A percentile compares a stretch with the other conserved stretches of the same genome.
phyloP scores from a whole-genome alignment of 2,888 invertebrate species.

The Microplitis manilae region DNA sequence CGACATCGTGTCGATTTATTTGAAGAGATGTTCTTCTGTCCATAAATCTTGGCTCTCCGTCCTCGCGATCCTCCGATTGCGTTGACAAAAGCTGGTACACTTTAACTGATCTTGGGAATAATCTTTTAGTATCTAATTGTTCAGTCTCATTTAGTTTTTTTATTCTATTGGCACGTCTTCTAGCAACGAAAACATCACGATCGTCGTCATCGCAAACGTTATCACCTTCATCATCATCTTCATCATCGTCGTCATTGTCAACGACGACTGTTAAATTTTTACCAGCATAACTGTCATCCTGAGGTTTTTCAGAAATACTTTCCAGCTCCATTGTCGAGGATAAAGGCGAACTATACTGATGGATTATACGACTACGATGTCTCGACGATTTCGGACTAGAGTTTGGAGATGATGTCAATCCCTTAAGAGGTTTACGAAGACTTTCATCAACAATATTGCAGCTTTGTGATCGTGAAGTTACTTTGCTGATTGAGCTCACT shows the following conservation, averaged over 20 bases:
- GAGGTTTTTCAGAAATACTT: conserved; percentile 48
- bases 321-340: conserved; percentile 45
- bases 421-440: not conserved
- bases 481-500: conserved; percentile 9
- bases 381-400: conserved; percentile 33
- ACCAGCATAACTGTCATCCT: conserved; percentile 18
- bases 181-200: conserved; percentile 29
- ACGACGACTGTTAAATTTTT: not conserved
- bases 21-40: conserved; percentile 59
- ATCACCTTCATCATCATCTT: conserved; percentile 37
- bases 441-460: conserved; percentile 10
- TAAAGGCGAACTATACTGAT: conserved; percentile 52
- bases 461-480: conserved; percentile 14
- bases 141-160: not conserved
- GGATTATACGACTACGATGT: conserved; percentile 41
- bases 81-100: conserved; percentile 61
- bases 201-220: conserved; percentile 38
- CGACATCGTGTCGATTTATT: conserved; percentile 51
- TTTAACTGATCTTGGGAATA: conserved; percentile 56
- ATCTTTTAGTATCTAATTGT: conserved; percentile 35
- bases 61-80: conserved; percentile 60
- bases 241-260: conserved; percentile 19
- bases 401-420: not conserved
- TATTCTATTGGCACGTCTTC: conserved; percentile 8
- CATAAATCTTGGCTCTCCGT: conserved; percentile 51